Percentiles rank a stretch among this genome's conserved stretches.
phyloP scores from a whole-genome alignment of 2,888 invertebrate species.

The Noctua pronuba region DNA sequence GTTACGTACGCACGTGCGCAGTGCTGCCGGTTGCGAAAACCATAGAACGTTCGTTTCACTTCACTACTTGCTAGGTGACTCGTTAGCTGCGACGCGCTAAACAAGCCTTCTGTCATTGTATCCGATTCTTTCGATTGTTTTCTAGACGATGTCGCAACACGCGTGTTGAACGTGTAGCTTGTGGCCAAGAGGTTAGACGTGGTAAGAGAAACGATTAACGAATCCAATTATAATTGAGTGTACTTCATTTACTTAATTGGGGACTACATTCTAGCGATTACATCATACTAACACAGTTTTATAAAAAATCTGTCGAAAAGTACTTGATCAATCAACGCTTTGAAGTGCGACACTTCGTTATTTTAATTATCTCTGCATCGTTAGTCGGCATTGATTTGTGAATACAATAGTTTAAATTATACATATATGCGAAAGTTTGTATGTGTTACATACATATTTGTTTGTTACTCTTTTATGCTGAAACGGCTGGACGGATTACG shows the following conservation, averaged over 20 bases:
- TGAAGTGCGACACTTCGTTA: conserved; percentile 41
- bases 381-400: conserved; percentile 30
- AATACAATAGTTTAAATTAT: conserved; percentile 16
- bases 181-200: neutral
- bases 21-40: neutral
- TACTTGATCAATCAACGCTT: conserved; percentile 21
- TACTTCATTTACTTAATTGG: conserved; percentile 24
- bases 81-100: neutral
- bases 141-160: neutral
- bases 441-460: neutral
- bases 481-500: neutral
- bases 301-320: conserved; percentile 8
- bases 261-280: neutral
- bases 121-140: neutral
- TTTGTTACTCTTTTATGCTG: neutral
- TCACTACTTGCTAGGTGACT: neutral
- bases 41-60: neutral
- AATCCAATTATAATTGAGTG: neutral
- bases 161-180: neutral
- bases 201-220: conserved; percentile 5
- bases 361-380: conserved; percentile 54
- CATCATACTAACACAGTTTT: neutral
- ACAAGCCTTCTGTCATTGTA: neutral
- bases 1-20: neutral
- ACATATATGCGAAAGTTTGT: neutral